Evolutionary conservation across 2,113 vertebrate species (phyloP), one percentile per base, ranked within the genome.

Genomic region (Echinops telfairi): DNA sequence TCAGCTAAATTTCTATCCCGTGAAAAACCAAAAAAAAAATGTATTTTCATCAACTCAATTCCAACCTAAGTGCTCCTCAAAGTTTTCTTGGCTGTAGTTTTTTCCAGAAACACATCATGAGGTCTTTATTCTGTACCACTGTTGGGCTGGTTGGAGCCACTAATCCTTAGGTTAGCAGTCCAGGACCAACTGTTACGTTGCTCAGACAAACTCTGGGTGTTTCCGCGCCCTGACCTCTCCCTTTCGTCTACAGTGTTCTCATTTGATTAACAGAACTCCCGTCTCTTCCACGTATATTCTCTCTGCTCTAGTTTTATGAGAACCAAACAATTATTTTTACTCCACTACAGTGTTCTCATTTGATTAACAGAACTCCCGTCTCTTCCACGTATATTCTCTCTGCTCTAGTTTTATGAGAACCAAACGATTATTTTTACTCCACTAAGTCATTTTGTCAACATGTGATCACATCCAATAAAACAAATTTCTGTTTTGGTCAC

Each of bases 401-500:
- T 58, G 20, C 10, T 83, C 47, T 27, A 36, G 3, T 71, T 89
- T 93, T 38, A 88, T 60, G 62, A 87, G 86, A 66, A 9, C 22
- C 6, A 27, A 27, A 71, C 15, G 19, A 78, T 83, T 43, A 75
- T 60, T 79, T 93, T 88, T 87, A 16, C 2, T 92, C 36, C 6
- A 85, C 1, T 62, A 89, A n/a, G n/a, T n/a, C n/a, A n/a, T 47
- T 47, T 47, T 23, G 71, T 91, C 68, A 90, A 94, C 16, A 36
- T 83, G 4, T 68, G 43, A 89, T 75, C 71, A 11, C 71, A 20
- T 36, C 38, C 90, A 93, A 73, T 38, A 83, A 75, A 76, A 94
- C 83, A 94, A 80, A 33, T 90, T 47, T 20, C 12, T 88, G 47
- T 71, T 88, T 87, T 90, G 79, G 31, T 94, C 82, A 70, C 22